Conservation (phyloP, 2,113 vertebrate species). For the Tragelaphus buxtoni region DNA sequence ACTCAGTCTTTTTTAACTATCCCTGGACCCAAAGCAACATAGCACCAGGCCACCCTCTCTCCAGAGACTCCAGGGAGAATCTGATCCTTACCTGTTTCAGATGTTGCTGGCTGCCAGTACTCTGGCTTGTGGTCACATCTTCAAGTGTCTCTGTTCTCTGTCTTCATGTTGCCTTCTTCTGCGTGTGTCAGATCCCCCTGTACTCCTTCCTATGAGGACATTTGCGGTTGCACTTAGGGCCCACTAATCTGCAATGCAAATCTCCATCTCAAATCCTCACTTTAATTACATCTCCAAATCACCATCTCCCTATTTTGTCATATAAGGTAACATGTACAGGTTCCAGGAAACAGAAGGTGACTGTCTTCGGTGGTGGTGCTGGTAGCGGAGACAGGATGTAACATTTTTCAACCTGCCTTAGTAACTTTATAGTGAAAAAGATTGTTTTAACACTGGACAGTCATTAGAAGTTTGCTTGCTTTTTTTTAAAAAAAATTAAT, state of each 20-base stretch:
- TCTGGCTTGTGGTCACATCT: neutral
- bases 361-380: no score
- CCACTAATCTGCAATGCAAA: no score
- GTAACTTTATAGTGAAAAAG: neutral
- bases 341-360: neutral
- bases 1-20: neutral
- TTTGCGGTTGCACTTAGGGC: neutral
- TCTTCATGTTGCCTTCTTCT: neutral
- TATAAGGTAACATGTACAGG: neutral
- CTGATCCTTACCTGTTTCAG: neutral
- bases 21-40: neutral
- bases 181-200: accelerated
- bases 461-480: neutral
- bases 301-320: neutral
- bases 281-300: neutral
- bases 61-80: neutral
- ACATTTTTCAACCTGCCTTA: neutral
- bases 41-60: accelerated
- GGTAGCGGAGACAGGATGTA: neutral
- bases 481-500: no score
- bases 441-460: neutral
- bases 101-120: no score
- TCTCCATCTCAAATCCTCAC: neutral
- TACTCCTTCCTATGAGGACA: neutral
- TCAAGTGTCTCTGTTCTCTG: neutral